Conservation (phyloP, 2,797 vertebrate genomes). For the Chrysocyon brachyurus region DNA sequence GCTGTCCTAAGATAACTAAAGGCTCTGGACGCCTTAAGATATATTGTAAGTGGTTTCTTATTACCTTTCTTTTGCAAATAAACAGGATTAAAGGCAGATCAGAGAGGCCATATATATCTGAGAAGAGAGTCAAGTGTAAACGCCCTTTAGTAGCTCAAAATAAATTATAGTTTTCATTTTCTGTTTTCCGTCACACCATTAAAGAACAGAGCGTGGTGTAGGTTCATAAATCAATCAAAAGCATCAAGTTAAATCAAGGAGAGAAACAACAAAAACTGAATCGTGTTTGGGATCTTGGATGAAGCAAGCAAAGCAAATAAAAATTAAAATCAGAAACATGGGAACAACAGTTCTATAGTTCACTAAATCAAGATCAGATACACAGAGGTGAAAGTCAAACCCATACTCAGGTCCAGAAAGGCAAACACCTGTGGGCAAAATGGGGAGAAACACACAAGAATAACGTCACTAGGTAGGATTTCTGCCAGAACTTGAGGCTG, state of each 20-base stretch:
- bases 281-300: background rate
- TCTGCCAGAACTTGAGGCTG: background rate
- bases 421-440: background rate
- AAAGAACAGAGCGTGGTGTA: background rate
- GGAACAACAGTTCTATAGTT: background rate
- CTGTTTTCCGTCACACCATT: background rate
- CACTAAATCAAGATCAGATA: background rate
- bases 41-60: background rate
- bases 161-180: background rate
- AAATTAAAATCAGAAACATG: constrained; percentile 16
- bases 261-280: background rate
- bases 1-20: background rate
- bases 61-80: constrained; percentile 47
- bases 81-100: background rate
- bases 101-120: background rate
- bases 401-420: background rate
- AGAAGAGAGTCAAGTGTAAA: background rate
- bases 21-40: background rate
- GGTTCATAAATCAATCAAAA: constrained; percentile 34
- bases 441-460: fast-evolving
- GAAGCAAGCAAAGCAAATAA: background rate
- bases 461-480: background rate
- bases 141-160: background rate
- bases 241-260: background rate
- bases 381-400: background rate